Base-by-base conservation (phyloP, 1,140 invertebrate genomes). In the Diabrotica virgifera region DNA sequence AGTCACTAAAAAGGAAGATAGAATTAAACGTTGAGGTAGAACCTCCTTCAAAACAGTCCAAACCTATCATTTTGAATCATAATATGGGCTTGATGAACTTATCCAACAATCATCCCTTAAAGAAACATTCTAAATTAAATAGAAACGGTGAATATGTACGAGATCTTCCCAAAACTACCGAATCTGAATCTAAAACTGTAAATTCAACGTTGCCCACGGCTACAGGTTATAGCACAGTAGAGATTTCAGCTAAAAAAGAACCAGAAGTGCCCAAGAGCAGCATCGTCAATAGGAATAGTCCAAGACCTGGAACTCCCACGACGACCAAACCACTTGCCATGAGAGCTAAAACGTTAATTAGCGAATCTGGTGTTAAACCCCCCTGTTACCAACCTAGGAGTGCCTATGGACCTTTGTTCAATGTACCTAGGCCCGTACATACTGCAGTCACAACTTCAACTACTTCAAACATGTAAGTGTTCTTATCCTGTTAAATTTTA, bases 71-170 rank as follows among this genome's bases (percentile, higher is more conserved):
- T 36, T 59, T 72, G 12, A 77, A 76, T 52, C 75, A 77, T 55
- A 68, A 71, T 8, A 58, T 75, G n/a, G 78, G 73, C 9, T 70
- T 82, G 5, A 79, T 80, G 52, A 79, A 81, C 67, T 64, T 82
- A 6, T 79, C 82, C 0, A 80, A 75, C 50, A 82, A 77, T 66
- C 74, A 75, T 38, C 77, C 76, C 0, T 60, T 79, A 53, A 79
- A 78, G 60, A 76, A 71, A 53, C 74, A 77, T 59, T 72, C 75
- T 13, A 71, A 74, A 56, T n/a, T 72, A 59, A 64, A 62, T 46
- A 13, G 69, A 36, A 70, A 67, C 13, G 69, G 66, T 13, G 64
- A 72, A 56, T 51, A 57, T 36, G 6, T 59, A 5, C 36, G 63
- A 52, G 54, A 58, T 6, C n/a, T 46, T 10, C 40, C 8, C 8